Evolutionary conservation across 1,140 invertebrate genomes (phyloP), one percentile per base, ranked within the genome.

Genomic region (Nebria ingens): DNA sequence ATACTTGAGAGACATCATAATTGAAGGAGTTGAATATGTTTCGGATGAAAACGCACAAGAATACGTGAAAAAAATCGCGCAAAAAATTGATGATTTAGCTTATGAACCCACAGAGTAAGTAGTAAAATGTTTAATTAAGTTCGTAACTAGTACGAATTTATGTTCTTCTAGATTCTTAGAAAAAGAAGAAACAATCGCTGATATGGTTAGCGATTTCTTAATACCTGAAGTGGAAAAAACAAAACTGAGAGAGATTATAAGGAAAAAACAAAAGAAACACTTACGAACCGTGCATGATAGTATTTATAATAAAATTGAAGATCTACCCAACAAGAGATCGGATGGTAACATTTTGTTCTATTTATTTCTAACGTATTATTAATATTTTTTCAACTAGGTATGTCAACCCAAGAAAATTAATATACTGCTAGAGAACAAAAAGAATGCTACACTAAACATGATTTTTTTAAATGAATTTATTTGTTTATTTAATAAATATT

Each of bases 1-100:
- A 0, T 87, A 84, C 65, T 70, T 89, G 34, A 74, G 83, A 58
- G 77, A 79, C 58, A 76, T 86, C 19, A 75, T 86, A 4, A 71
- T 76, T 1, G 76, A 79, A 40, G 76, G 80, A 3, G 73, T 84
- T 52, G 74, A 83, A 38, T 72, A 76, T 56, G 66, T 75, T 15
- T 78, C 81, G 0, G 77, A 81, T 22, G 63, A 74, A 19, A 69
- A 79, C 58, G 77, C 82, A 0, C 65, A 74, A 13, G 58, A 69
- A 9, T 76, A 81, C 25, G 73, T 86, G 2, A 62, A 73, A 19
- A 62, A 70, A 1, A 52, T 81, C 50, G 80, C 82, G 2, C 68
- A 72, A n/a, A 75, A 76, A 62, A 75, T 86, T 34, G 69, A 76
- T 49, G 21, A 40, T 45, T 52, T 34, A 21, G n/a, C n/a, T n/a